Conservation (phyloP, 2,113 vertebrate genomes). For the Ictalurus punctatus region DNA sequence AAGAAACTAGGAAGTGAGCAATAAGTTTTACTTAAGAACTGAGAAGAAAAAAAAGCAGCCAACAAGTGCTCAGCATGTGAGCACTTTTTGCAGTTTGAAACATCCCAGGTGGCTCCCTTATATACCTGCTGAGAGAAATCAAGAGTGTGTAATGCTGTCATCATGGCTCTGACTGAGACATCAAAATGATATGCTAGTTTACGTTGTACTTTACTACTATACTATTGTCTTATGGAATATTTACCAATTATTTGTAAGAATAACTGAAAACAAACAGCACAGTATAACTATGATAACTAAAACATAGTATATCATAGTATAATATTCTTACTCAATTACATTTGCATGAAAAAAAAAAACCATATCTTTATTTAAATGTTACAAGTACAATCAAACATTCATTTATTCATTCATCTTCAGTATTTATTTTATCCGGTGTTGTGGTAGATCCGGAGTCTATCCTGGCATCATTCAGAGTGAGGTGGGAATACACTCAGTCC, state of each 20-base stretch:
- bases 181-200: background rate
- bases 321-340: background rate
- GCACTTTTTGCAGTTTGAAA: background rate
- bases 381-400: background rate
- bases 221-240: background rate
- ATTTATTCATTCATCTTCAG: background rate
- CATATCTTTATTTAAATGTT: background rate
- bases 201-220: background rate
- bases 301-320: background rate
- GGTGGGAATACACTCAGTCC: background rate
- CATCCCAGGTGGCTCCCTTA: background rate
- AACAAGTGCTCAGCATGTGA: slow-evolving; percentile 11
- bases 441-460: background rate
- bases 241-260: background rate
- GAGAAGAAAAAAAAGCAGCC: background rate
- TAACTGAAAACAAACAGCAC: background rate
- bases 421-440: background rate
- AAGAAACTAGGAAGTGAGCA: background rate
- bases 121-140: slow-evolving; percentile 11
- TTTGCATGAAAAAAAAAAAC: background rate
- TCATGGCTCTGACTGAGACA: background rate
- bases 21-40: background rate
- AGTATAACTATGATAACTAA: background rate
- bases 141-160: background rate
- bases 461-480: background rate